phyloP scores from a whole-genome alignment of 2,888 invertebrate genomes.

The Caenorhabditis afra region DNA sequence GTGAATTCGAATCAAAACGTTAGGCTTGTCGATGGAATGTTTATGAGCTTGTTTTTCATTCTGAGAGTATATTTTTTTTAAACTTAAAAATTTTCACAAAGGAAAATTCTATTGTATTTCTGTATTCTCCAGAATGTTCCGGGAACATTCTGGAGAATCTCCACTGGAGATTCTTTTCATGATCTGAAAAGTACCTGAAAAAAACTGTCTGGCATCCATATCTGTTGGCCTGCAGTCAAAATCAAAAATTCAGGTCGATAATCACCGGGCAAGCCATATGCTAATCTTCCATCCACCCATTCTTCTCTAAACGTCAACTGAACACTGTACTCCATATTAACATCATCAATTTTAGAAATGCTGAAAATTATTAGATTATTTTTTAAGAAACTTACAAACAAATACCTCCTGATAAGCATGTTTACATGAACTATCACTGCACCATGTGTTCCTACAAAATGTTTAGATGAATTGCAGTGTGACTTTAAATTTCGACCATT shows the following conservation, averaged over 20 bases:
- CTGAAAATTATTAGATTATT: constrained; percentile 44
- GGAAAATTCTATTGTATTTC: too few relatives aligned
- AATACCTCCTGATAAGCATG: constrained; percentile 78
- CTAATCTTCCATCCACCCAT: constrained; percentile 91
- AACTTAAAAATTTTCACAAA: too few relatives aligned
- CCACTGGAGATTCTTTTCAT: too few relatives aligned
- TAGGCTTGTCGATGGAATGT: constrained; percentile 81
- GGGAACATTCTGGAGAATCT: too few relatives aligned
- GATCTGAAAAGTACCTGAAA: constrained; percentile 82
- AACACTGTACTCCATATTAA: constrained; percentile 85
- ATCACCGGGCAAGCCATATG: constrained; percentile 72
- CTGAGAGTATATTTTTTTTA: constrained; percentile 82
- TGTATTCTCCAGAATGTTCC: too few relatives aligned
- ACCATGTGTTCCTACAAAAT: constrained; percentile 72
- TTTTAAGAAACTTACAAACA: too few relatives aligned
- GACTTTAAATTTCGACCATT: too few relatives aligned
- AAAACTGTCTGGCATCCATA: constrained; percentile 98
- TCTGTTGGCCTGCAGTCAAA: constrained; percentile 85
- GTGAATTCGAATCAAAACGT: constrained; percentile 96
- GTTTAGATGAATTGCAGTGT: not conserved
- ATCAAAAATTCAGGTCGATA: constrained; percentile 76
- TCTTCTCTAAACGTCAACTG: constrained; percentile 97
- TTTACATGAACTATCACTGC: constrained; percentile 78
- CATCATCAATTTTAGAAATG: constrained; percentile 80
- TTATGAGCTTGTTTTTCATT: constrained; percentile 96